Conservation (phyloP, 2,888 invertebrate species). For the Boloria selene region DNA sequence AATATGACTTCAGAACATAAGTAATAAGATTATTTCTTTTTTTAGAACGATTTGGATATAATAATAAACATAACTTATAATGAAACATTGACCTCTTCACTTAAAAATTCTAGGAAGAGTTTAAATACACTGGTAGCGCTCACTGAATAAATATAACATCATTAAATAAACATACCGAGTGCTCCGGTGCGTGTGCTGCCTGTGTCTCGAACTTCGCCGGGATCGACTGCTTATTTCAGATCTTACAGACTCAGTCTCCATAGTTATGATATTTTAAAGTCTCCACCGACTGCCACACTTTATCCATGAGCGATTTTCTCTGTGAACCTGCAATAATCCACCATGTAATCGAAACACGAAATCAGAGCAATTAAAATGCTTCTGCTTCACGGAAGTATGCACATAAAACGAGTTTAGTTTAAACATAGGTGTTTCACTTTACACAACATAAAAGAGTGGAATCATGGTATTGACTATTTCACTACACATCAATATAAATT, state of each 20-base stretch:
- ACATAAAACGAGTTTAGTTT: slow-evolving; percentile 39
- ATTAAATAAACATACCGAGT: slow-evolving; percentile 78
- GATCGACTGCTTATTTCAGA: slow-evolving; percentile 95
- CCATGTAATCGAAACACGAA: slow-evolving; percentile 58
- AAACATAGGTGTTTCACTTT: slow-evolving; percentile 39
- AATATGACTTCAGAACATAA: neutral
- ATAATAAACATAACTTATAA: neutral
- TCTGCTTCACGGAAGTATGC: slow-evolving; percentile 59
- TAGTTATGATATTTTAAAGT: slow-evolving; percentile 65
- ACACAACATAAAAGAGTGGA: slow-evolving; percentile 6
- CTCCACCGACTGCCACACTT: slow-evolving; percentile 46
- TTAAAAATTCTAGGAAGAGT: slow-evolving; percentile 5
- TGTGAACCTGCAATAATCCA: slow-evolving; percentile 59
- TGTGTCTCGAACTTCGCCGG: slow-evolving; percentile 85
- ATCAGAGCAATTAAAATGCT: slow-evolving; percentile 72
- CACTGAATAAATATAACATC: slow-evolving; percentile 20
- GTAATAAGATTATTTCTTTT: too few relatives aligned
- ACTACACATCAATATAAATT: slow-evolving; percentile 47
- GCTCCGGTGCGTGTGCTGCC: slow-evolving; percentile 85
- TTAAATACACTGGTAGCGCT: slow-evolving; percentile 1
- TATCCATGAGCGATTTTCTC: slow-evolving; percentile 65
- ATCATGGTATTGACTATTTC: slow-evolving; percentile 16
- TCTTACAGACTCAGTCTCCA: slow-evolving; percentile 97
- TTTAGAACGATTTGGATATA: neutral
- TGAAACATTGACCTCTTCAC: too few relatives aligned